Percentiles rank a stretch among this genome's conserved stretches.
Evolutionary conservation across 2,113 vertebrate genomes (phyloP).

Genomic region (Sialia sialis): DNA sequence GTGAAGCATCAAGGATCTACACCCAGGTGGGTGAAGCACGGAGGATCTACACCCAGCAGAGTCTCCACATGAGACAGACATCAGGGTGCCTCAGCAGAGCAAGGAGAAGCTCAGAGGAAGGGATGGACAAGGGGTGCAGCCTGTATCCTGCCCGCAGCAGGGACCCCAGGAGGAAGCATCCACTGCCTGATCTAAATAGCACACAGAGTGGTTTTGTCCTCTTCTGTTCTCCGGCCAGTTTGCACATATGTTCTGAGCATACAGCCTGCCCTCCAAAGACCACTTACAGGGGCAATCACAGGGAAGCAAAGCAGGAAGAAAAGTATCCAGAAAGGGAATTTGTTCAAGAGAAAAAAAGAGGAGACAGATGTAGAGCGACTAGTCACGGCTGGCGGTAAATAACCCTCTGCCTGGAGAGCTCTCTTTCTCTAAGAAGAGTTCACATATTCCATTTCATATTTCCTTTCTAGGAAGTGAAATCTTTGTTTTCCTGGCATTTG

Average conservation of each 20-base stretch:
- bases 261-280: slow-evolving; percentile 61
- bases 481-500: slow-evolving; percentile 27
- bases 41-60: background rate
- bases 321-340: slow-evolving; percentile 62
- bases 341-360: slow-evolving; percentile 53
- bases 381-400: slow-evolving; percentile 56
- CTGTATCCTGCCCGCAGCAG: background rate
- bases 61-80: background rate
- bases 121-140: slow-evolving; percentile 24
- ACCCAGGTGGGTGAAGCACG: background rate
- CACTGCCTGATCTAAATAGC: slow-evolving; percentile 46
- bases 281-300: slow-evolving; percentile 61
- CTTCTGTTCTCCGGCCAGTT: slow-evolving; percentile 62
- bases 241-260: slow-evolving; percentile 60
- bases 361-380: slow-evolving; percentile 54
- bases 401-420: slow-evolving; percentile 53
- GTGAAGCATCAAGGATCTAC: background rate
- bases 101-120: background rate
- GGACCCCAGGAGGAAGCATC: slow-evolving; percentile 32
- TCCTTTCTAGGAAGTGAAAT: slow-evolving; percentile 38
- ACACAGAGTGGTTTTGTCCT: slow-evolving; percentile 61
- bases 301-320: slow-evolving; percentile 60
- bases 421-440: slow-evolving; percentile 11
- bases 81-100: background rate
- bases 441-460: slow-evolving; percentile 35